These are phyloP conservation scores for Melanaphis sacchari DNA, from an alignment of 1,140 invertebrate species.

Conservation along the genomic window DNA sequence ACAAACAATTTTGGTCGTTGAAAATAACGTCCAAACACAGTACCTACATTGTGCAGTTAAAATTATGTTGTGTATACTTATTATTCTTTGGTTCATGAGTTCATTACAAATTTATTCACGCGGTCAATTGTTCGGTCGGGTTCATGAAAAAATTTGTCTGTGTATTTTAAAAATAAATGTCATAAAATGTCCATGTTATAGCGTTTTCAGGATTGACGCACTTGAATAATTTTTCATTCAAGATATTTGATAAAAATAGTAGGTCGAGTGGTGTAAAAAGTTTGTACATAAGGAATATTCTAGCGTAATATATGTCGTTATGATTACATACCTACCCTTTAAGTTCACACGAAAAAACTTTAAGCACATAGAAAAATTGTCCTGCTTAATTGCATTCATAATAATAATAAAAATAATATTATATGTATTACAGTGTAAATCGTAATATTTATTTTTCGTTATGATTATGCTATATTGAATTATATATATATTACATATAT, in stretches of 20 bases:
- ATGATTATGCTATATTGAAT: neutral
- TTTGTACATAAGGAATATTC: neutral
- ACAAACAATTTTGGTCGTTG: neutral
- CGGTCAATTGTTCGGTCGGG: neutral
- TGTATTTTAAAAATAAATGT: neutral
- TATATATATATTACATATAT: too few relatives aligned
- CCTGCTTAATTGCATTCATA: neutral
- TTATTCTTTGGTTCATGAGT: neutral
- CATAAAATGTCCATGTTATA: neutral
- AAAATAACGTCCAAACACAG: conserved; percentile 7
- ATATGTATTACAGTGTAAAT: neutral
- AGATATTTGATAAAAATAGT: neutral
- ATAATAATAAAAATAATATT: neutral
- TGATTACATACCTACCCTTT: neutral
- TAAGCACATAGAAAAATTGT: neutral
- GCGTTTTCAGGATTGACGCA: neutral
- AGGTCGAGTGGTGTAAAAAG: conserved; percentile 5
- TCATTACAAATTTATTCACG: neutral
- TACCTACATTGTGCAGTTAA: neutral
- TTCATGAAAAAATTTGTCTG: neutral
- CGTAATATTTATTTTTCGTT: neutral
- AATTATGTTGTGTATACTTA: neutral
- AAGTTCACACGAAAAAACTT: neutral
- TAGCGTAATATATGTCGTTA: neutral
- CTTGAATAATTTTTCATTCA: conserved; percentile 20